Evolutionary conservation across 1,140 invertebrate genomes (phyloP), one percentile per base, ranked within the genome.

Genomic region (Drosophila persimilis): DNA sequence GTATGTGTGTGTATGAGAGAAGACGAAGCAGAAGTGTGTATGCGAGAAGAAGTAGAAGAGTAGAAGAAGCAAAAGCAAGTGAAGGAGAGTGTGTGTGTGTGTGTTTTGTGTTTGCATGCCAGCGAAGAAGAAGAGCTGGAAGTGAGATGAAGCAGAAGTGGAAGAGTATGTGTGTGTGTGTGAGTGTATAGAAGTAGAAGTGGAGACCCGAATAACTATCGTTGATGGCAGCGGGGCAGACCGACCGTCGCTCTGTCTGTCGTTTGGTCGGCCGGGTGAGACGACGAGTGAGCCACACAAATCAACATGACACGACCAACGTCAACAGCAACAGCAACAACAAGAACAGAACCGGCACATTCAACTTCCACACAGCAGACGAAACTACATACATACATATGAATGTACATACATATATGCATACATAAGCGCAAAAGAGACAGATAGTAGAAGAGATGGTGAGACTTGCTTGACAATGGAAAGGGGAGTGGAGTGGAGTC

Each of bases 221-320:
- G 61, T 81, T 51, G 63, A 64, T 6, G 41, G 39, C 26, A 55
- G 51, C 15, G 48, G 35, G 20, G 39, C 50, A 39, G 48, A 60
- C 17, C 51, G 17, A 64, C 35, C 44, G 26, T 70, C 11, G 24
- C 29, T 58, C 43, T 56, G 51, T 55, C 29, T 15, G 29, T 55
- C 35, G 31, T 47, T 60, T 57, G 26, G 47, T 20, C 20, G 17
- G 41, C 46, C 46, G 73, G 80, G 56, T 62, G 54, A 73, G 56
- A 74, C 73, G 77, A 77, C 24, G 24, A 26, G 24, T 26, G 24
- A 26, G 24, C 24, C 24, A 26, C 77, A 84, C 80, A 86, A 85
- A 86, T 86, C 81, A 85, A 86, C 83, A 86, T 88, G 83, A 88
- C 81, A 86, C 81, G 81, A 85, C 81, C 81, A 85, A 80, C 81